Evolutionary conservation across 1,140 invertebrate species (phyloP).

Genomic region (Drosophila littoralis): DNA sequence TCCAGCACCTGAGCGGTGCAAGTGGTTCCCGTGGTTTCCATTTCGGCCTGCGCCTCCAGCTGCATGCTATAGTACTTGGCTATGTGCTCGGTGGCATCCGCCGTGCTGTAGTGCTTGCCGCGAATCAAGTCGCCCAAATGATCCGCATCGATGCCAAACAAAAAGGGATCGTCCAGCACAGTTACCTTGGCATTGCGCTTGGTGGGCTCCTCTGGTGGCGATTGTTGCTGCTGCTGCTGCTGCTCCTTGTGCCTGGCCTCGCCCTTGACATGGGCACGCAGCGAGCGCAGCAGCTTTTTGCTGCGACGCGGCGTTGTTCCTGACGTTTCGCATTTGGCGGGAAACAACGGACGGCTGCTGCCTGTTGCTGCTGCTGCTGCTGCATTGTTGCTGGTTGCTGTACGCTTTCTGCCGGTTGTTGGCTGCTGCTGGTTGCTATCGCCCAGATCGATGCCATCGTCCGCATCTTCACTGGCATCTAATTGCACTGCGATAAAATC

Average conservation of each 20-base stretch:
- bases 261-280: slow-evolving; percentile 65
- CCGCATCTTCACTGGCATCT: slow-evolving; percentile 77
- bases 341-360: slow-evolving; percentile 68
- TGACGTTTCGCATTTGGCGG: slow-evolving; percentile 56
- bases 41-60: slow-evolving; percentile 30
- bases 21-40: neutral
- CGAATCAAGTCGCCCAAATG: slow-evolving; percentile 74
- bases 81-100: slow-evolving; percentile 65
- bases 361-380: slow-evolving; percentile 4
- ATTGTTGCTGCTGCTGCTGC: slow-evolving; percentile 1
- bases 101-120: slow-evolving; percentile 65
- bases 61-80: slow-evolving; percentile 62
- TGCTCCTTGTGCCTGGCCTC: slow-evolving; percentile 37
- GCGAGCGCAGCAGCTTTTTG: slow-evolving; percentile 76
- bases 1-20: slow-evolving; percentile 63
- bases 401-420: neutral
- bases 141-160: slow-evolving; percentile 82
- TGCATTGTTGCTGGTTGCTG: slow-evolving; percentile 3
- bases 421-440: slow-evolving; percentile 38
- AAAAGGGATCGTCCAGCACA: slow-evolving; percentile 82
- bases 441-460: slow-evolving; percentile 77
- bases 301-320: slow-evolving; percentile 57
- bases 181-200: slow-evolving; percentile 77
- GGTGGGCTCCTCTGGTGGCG: slow-evolving; percentile 53
- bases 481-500: slow-evolving; percentile 84